A percentile compares a stretch with the other conserved stretches of the same genome.
phyloP scores from a whole-genome alignment of 2,797 vertebrate species.

The Intellagama lesueurii region DNA sequence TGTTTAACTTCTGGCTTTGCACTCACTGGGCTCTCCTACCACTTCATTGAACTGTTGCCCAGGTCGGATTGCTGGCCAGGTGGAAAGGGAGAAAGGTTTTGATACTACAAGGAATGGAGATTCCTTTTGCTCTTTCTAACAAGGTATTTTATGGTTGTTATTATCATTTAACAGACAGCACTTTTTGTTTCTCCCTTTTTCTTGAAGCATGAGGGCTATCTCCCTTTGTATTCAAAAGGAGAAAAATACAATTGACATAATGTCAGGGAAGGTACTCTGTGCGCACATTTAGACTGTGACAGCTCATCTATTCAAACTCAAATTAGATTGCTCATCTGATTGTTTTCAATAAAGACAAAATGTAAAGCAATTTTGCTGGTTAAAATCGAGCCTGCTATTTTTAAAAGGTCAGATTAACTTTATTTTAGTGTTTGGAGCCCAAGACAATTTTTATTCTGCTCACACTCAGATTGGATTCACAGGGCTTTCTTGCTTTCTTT shows the following conservation, averaged over 20 bases:
- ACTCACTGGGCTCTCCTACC: not conserved
- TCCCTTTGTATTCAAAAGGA: conserved; percentile 30
- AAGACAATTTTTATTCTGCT: conserved; percentile 25
- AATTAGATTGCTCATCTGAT: conserved; percentile 44
- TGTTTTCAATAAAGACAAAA: conserved; percentile 46
- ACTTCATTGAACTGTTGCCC: not conserved
- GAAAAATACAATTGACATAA: conserved; percentile 38
- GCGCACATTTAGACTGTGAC: conserved; percentile 9
- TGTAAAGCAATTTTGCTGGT: conserved; percentile 38
- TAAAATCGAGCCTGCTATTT: conserved; percentile 28
- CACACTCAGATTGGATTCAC: conserved; percentile 20
- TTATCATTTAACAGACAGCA: not conserved
- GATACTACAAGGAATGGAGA: not conserved
- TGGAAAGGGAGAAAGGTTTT: not conserved
- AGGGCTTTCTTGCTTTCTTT: not conserved
- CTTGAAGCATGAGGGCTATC: not conserved
- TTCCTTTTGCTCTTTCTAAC: not conserved
- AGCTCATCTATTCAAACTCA: conserved; percentile 48
- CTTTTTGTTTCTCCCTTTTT: conserved; percentile 21
- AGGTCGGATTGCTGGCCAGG: not conserved
- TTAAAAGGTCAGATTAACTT: conserved; percentile 42
- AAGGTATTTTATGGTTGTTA: not conserved
- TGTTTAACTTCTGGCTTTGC: too few relatives aligned
- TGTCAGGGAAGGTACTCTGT: conserved; percentile 25
- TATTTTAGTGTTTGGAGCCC: conserved; percentile 35